Evolutionary conservation across 2,797 vertebrate species (phyloP).

Genomic region (Mormyrops boulengeri): DNA sequence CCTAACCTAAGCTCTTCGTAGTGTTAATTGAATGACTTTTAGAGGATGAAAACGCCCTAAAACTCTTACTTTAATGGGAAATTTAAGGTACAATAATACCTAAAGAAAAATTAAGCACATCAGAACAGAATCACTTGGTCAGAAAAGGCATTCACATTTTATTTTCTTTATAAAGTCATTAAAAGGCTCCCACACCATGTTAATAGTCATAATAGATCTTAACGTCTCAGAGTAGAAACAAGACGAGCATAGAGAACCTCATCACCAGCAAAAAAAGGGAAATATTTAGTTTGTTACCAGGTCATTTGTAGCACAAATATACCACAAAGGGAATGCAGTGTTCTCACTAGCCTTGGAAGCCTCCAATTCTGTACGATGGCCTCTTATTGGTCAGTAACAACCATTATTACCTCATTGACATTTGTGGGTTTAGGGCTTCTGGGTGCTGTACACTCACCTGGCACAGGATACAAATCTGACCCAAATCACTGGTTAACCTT

Average conservation of each 20-base stretch:
- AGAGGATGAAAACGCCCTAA: not conserved
- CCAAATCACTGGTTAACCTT: not conserved
- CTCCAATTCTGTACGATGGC: not conserved
- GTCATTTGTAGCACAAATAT: not conserved
- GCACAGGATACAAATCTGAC: not conserved
- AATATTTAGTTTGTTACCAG: not conserved
- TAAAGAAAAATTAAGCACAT: not conserved
- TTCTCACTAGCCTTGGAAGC: not conserved
- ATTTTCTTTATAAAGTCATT: not conserved
- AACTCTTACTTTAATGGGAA: constrained; percentile 9
- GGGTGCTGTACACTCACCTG: not conserved
- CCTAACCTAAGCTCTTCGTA: constrained; percentile 10
- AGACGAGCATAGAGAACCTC: not conserved
- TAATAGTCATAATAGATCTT: not conserved
- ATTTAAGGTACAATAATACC: not conserved
- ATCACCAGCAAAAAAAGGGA: not conserved
- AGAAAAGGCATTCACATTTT: not conserved
- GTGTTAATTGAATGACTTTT: constrained; percentile 17
- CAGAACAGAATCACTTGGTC: not conserved
- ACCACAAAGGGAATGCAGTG: not conserved
- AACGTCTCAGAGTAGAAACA: not conserved
- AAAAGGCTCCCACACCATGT: not conserved
- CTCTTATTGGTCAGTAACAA: not conserved
- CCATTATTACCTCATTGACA: not conserved
- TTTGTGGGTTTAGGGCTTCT: not conserved